phyloP scores from a whole-genome alignment of 2,113 vertebrate genomes.

The Axis porcinus region DNA sequence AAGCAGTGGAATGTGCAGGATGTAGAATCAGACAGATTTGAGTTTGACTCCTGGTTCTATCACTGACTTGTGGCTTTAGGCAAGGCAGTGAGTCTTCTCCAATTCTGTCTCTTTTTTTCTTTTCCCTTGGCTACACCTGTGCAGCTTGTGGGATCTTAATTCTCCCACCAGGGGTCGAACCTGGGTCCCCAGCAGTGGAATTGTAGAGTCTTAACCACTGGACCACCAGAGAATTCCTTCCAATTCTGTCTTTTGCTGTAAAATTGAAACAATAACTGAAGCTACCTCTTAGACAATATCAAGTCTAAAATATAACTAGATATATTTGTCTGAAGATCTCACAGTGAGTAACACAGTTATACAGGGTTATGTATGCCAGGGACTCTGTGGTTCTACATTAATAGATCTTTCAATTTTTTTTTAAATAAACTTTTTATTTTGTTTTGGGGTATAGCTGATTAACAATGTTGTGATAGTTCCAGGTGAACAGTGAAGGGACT shows the following conservation, averaged over 20 bases:
- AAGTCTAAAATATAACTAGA: neutral
- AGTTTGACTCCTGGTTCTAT: neutral
- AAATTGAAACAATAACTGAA: constrained; percentile 37
- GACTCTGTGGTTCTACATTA: neutral
- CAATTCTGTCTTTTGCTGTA: constrained; percentile 25
- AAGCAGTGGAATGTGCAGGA: neutral
- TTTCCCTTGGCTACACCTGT: neutral
- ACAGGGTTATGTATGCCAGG: neutral
- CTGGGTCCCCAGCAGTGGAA: neutral
- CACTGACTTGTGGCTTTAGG: neutral
- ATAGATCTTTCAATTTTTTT: constrained; percentile 12
- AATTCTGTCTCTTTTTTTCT: constrained; percentile 20
- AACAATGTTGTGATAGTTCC: neutral
- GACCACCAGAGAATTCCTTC: neutral
- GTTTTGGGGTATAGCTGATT: neutral
- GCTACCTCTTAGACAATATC: neutral
- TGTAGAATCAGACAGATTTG: neutral
- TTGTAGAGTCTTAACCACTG: neutral
- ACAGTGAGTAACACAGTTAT: neutral
- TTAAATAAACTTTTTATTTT: neutral
- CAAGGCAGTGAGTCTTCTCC: neutral
- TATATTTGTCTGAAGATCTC: neutral
- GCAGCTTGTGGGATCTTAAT: neutral
- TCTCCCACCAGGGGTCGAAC: neutral
- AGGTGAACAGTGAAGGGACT: neutral